Conservation (phyloP, 2,113 vertebrate genomes). For the Zonotrichia leucophrys region DNA sequence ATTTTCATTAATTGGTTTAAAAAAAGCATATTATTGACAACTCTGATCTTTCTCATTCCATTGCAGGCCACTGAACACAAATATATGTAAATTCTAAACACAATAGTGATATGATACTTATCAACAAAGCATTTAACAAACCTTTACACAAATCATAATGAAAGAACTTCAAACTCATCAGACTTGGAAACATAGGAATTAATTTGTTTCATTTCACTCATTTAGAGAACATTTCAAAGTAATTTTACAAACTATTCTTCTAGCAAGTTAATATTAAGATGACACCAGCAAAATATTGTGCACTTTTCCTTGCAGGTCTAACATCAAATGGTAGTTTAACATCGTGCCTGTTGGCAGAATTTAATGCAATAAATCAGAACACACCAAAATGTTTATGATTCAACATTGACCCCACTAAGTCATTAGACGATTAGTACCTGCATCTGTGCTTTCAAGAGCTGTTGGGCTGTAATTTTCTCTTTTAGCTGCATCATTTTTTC, state of each 20-base stretch:
- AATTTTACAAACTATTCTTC: not conserved
- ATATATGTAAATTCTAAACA: not conserved
- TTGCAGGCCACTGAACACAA: not conserved
- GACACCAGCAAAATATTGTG: not conserved
- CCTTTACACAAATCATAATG: not conserved
- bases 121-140: not conserved
- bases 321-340: not conserved
- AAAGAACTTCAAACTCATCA: not conserved
- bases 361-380: not conserved
- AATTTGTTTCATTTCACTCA: not conserved
- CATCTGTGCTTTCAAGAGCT: constrained; percentile 84
- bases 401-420: not conserved
- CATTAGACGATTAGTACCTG: constrained; percentile 75
- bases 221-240: not conserved
- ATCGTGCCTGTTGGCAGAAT: not conserved
- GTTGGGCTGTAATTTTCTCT: constrained; percentile 82
- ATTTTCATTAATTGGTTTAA: not conserved
- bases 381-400: not conserved
- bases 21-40: not conserved
- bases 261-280: not conserved
- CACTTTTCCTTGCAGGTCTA: not conserved
- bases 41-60: not conserved
- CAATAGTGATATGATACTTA: not conserved
- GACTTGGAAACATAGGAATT: not conserved
- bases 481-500: constrained; percentile 91